Base-by-base conservation (phyloP, 2,888 invertebrate species). In the Fragum sueziense region DNA sequence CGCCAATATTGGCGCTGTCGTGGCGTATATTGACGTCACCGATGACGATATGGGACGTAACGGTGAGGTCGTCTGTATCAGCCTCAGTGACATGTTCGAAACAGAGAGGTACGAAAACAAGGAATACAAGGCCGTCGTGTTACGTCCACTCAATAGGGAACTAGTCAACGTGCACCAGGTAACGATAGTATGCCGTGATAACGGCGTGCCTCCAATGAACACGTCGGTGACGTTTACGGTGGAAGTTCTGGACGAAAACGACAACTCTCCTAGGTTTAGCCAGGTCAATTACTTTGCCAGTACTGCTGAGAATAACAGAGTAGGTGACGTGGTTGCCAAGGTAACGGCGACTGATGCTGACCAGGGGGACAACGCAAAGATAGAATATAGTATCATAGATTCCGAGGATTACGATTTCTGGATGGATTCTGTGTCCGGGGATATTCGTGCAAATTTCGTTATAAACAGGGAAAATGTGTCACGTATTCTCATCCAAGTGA, bases 191-290 rank as follows among this genome's bases (percentile, higher is more conserved):
- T 88, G 88, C 57, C 61, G 80, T 11, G 88, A 88, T 70, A 83
- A 73, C 54, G 88, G 88, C 6, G 73, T 79, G 0, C 88, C 88
- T 6, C 82, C 88, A 0, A 62, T 86, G 51, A 87, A 76, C 62
- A 74, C 84, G 0, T 77, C 86, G 7, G 80, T 84, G 11, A 74
- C 73, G 14, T 88, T 88, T 71, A 74, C 69, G 14, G 88, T 90
- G 11, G 74, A 80, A 29, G 96, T 98, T 0, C 93, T 95, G 61
- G 98, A 98, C 90, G 95, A 97, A 2, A 98, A 98, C 90, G 98
- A 98, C 91, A 98, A 98, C 93, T 94, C 97, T 0, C 98, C 98
- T 0, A 95, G 94, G 88, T 98, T 98, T 91, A 93, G 95, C 0
- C 96, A 95, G 47, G 75, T 76, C 31, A 77, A 84, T n/a, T 89